Conservation (phyloP, 2,888 invertebrate genomes). For the Bimastos eiseni region DNA sequence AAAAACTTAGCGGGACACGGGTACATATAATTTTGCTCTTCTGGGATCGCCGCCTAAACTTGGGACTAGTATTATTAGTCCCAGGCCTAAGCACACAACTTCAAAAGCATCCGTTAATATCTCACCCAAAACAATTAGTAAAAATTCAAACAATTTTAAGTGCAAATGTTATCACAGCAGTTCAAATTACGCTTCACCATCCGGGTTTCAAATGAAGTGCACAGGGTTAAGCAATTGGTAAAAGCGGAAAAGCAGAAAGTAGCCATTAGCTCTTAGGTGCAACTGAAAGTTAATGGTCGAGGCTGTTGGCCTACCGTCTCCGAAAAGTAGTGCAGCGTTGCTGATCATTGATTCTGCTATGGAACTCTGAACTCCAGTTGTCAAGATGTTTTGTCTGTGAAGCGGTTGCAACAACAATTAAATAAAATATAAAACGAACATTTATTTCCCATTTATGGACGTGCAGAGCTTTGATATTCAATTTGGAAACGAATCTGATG, state of each 20-base stretch:
- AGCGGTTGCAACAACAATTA: not conserved
- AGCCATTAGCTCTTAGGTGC: not conserved
- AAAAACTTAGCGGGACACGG: no score
- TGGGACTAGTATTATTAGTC: no score
- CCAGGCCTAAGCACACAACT: no score
- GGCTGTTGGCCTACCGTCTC: constrained; percentile 53
- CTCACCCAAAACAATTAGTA: not conserved
- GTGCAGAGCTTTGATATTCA: no score
- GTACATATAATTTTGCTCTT: not conserved
- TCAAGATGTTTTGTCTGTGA: constrained; percentile 57
- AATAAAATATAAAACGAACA: no score
- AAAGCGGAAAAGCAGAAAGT: not conserved
- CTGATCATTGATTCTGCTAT: constrained; percentile 57
- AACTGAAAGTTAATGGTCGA: no score
- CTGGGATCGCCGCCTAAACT: not conserved
- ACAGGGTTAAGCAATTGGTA: not conserved
- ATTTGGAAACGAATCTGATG: no score
- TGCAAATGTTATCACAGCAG: not conserved
- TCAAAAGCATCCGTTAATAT: not conserved
- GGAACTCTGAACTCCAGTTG: constrained; percentile 55
- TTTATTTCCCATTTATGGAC: no score
- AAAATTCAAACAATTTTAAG: not conserved
- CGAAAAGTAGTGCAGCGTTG: constrained; percentile 60
- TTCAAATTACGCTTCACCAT: not conserved
- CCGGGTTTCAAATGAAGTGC: not conserved